Percentiles rank a stretch among this genome's conserved stretches.
Conservation (phyloP, 1,140 invertebrate species). For the Drosophila takahashii region DNA sequence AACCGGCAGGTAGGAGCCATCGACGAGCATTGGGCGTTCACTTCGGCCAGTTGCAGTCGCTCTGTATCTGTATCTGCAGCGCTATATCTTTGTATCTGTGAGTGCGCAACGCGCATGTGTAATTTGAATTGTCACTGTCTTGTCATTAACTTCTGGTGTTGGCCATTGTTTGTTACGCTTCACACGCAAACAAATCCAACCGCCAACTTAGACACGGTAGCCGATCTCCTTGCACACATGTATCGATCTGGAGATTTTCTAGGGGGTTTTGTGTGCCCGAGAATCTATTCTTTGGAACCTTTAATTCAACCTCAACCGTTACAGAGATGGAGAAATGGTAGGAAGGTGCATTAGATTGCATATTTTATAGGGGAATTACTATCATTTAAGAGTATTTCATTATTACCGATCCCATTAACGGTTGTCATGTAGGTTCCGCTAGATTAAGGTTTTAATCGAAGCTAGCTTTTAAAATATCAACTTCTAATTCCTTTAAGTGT, state of each 20-base stretch:
- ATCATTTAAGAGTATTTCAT: slow-evolving; percentile 24
- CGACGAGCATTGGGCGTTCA: slow-evolving; percentile 72
- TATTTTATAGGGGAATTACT: slow-evolving; percentile 40
- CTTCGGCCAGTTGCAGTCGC: slow-evolving; percentile 62
- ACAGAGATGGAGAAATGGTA: slow-evolving; percentile 3
- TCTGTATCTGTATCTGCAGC: slow-evolving; percentile 13
- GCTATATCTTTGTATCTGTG: slow-evolving; percentile 20
- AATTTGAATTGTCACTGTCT: slow-evolving; percentile 83
- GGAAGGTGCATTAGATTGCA: slow-evolving; percentile 28
- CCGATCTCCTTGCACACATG: slow-evolving; percentile 21
- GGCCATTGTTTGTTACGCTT: slow-evolving; percentile 79
- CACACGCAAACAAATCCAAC: slow-evolving; percentile 73
- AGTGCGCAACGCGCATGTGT: slow-evolving; percentile 47
- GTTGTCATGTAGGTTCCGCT: slow-evolving; percentile 2
- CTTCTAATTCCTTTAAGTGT: too few species aligned
- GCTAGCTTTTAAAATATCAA: neutral
- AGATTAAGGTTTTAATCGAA: neutral
- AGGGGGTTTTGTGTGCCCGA: neutral
- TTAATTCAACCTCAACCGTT: slow-evolving; percentile 37
- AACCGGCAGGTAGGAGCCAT: slow-evolving; percentile 39
- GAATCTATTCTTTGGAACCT: slow-evolving; percentile 20
- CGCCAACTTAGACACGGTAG: slow-evolving; percentile 55
- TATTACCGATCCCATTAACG: slow-evolving; percentile 18
- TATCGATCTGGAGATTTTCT: slow-evolving; percentile 18
- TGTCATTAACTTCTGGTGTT: slow-evolving; percentile 83